phyloP scores from a whole-genome alignment of 2,888 invertebrate genomes.

The Epistrophe grossulariae region DNA sequence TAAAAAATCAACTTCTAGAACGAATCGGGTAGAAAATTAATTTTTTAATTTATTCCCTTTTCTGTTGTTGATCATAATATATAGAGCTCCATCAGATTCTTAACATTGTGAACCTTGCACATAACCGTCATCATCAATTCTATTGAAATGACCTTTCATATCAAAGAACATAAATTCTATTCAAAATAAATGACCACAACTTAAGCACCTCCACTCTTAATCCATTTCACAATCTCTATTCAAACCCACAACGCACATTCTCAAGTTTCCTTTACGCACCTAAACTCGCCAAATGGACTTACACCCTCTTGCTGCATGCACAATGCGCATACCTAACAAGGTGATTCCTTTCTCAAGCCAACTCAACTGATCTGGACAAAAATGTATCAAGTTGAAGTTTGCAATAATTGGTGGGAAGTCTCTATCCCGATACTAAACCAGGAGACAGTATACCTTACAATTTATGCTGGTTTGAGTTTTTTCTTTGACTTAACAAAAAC shows the following conservation, averaged over 20 bases:
- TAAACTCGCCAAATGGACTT: not conserved
- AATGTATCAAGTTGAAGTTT: conserved; percentile 71
- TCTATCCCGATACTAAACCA: conserved; percentile 13
- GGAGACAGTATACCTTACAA: conserved; percentile 9
- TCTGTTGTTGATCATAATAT: too few species aligned
- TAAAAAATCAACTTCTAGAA: too few species aligned
- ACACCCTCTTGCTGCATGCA: not conserved
- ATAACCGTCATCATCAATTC: not conserved
- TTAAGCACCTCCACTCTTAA: conserved; percentile 30
- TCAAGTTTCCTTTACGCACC: conserved; percentile 12
- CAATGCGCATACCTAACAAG: conserved; percentile 53
- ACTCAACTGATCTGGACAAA: conserved; percentile 8
- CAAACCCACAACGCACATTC: conserved; percentile 9
- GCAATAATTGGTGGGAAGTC: conserved; percentile 58
- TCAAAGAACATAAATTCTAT: conserved; percentile 20
- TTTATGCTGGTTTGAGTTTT: conserved; percentile 24
- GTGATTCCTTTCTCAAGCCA: conserved; percentile 43
- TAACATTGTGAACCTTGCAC: not conserved
- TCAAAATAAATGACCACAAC: conserved; percentile 20
- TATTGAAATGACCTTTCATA: not conserved
- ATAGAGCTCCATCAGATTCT: not conserved
- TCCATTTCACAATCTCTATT: conserved; percentile 40
- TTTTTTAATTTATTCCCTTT: too few species aligned
- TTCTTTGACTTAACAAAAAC: not conserved
- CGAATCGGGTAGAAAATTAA: too few species aligned